A percentile compares a stretch with the other conserved stretches of the same genome.
Evolutionary conservation across 2,797 vertebrate species (phyloP).

Genomic region (Gymnoscopelus braueri): DNA sequence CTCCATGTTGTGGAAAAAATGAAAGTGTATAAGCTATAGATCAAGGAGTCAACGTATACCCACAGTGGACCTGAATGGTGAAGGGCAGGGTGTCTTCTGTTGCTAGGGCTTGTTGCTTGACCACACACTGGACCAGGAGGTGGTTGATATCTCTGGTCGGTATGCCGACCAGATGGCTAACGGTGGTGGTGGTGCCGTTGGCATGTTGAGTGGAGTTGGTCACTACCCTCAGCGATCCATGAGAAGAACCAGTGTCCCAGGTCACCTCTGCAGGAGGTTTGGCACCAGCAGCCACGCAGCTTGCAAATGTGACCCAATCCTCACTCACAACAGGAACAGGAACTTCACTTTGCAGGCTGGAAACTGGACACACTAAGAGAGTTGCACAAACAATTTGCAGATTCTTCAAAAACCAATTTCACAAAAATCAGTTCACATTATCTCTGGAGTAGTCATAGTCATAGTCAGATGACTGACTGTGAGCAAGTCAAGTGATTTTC

Average conservation of each 20-base stretch:
- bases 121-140: conserved; percentile 47
- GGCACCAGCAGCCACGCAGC: conserved; percentile 55
- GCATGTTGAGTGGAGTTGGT: background rate
- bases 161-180: conserved; percentile 48
- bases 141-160: conserved; percentile 47
- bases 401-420: no score
- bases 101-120: conserved; percentile 16
- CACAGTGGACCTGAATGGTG: conserved; percentile 63
- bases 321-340: conserved; percentile 12
- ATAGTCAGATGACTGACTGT: no score
- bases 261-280: conserved; percentile 49
- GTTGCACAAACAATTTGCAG: no score
- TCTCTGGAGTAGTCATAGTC: no score
- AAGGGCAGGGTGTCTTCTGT: conserved; percentile 5
- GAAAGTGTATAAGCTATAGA: no score
- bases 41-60: conserved; percentile 31
- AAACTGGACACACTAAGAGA: no score
- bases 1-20: no score
- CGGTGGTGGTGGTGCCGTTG: conserved; percentile 50
- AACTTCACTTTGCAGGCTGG: background rate
- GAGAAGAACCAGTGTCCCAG: conserved; percentile 42
- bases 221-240: background rate
- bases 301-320: conserved; percentile 35
- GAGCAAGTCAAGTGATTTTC: no score
- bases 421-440: no score